Percentiles rank a stretch among this genome's conserved stretches.
These are phyloP conservation scores for Drosophila kambysellisi DNA, from an alignment of 2,888 invertebrate species.

Conservation along the genomic window DNA sequence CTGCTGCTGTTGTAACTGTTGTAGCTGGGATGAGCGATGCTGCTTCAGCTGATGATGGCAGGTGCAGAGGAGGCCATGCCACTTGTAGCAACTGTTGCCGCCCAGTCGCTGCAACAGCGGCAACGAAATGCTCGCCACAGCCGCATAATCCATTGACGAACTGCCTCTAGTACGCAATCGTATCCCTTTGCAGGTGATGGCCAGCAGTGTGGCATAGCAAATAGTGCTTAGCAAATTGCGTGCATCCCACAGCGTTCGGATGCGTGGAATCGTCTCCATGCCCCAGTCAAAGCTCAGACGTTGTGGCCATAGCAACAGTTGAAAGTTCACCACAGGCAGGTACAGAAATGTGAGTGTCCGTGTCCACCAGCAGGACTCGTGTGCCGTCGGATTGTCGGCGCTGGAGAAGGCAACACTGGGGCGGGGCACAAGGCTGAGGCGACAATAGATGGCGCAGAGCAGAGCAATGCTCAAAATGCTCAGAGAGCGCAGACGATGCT, in stretches of 20 bases:
- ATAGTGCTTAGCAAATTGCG: slow-evolving; percentile 91
- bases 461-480: slow-evolving; percentile 88
- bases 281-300: slow-evolving; percentile 99
- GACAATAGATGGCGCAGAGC: slow-evolving; percentile 89
- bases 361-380: slow-evolving; percentile 90
- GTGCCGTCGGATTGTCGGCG: slow-evolving; percentile 97
- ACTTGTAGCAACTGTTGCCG: slow-evolving; percentile 89
- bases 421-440: slow-evolving; percentile 92
- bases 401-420: slow-evolving; percentile 92
- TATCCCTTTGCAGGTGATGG: slow-evolving; percentile 66
- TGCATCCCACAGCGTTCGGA: slow-evolving; percentile 91
- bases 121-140: slow-evolving; percentile 58
- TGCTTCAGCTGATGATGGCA: slow-evolving; percentile 26
- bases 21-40: slow-evolving; percentile 1
- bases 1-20: not conserved
- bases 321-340: slow-evolving; percentile 95
- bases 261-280: slow-evolving; percentile 97
- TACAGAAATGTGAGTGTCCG: slow-evolving; percentile 95
- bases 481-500: slow-evolving; percentile 90
- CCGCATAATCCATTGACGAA: slow-evolving; percentile 45
- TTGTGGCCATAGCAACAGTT: slow-evolving; percentile 93
- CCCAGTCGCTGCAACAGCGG: slow-evolving; percentile 61
- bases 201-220: slow-evolving; percentile 88
- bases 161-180: slow-evolving; percentile 26
- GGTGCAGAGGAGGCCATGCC: slow-evolving; percentile 86